These are phyloP conservation scores for Aegypius monachus DNA, from an alignment of 2,113 vertebrate species.

Conservation along the genomic window DNA sequence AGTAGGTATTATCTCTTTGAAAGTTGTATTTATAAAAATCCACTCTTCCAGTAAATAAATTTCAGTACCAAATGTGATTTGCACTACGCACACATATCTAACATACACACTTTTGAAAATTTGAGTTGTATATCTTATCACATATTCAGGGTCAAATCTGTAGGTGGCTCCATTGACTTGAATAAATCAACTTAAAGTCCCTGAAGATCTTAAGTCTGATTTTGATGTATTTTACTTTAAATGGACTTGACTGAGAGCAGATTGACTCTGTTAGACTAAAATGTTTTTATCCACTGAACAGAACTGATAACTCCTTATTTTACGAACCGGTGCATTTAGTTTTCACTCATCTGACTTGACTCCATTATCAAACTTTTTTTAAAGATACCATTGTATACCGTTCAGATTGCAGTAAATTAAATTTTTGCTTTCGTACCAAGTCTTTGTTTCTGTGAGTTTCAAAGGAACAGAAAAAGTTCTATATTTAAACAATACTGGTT, in stretches of 20 bases:
- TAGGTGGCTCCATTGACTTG: constrained; percentile 12
- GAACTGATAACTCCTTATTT: background rate
- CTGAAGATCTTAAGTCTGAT: background rate
- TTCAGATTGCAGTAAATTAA: background rate
- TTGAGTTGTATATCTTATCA: background rate
- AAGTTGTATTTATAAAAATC: background rate
- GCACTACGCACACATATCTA: background rate
- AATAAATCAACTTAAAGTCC: background rate
- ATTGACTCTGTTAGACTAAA: background rate
- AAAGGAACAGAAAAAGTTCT: constrained; percentile 4
- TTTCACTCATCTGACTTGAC: background rate
- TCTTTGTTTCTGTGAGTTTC: constrained; percentile 7
- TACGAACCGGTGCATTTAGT: background rate
- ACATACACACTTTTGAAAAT: background rate
- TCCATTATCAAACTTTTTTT: background rate
- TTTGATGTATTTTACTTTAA: background rate
- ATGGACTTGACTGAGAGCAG: background rate
- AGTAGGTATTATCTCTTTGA: background rate
- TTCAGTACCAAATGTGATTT: background rate
- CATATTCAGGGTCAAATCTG: constrained; percentile 29
- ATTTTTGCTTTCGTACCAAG: background rate
- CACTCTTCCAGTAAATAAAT: background rate
- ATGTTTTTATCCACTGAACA: background rate
- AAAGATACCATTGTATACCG: background rate
- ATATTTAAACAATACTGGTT: background rate